Percentiles rank a stretch among this genome's conserved stretches.
Evolutionary conservation across 2,113 vertebrate species (phyloP).

Genomic region (Spizaetus ornatus): DNA sequence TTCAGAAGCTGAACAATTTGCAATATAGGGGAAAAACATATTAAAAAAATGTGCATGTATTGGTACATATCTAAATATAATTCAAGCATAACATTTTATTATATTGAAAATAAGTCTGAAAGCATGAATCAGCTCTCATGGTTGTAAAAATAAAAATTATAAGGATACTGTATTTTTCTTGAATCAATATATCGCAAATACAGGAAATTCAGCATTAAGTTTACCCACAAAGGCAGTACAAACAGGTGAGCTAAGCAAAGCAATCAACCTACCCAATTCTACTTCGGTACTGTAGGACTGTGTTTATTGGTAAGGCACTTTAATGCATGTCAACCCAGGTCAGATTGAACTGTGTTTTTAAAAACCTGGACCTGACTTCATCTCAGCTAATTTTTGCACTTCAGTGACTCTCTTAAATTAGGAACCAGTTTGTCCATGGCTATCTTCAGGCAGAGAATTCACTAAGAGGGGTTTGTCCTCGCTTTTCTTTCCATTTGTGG

Average conservation of each 20-base stretch:
- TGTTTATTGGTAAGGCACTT: not conserved
- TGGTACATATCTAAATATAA: not conserved
- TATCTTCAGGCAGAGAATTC: not conserved
- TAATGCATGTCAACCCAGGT: not conserved
- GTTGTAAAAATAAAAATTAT: not conserved
- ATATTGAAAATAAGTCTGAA: not conserved
- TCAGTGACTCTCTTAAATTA: not conserved
- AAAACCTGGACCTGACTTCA: not conserved
- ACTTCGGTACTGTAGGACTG: not conserved
- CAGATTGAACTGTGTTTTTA: not conserved
- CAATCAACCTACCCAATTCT: not conserved
- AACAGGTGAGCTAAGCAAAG: not conserved
- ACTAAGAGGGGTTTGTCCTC: not conserved
- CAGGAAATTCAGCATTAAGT: not conserved
- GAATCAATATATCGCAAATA: not conserved
- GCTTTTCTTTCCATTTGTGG: not conserved
- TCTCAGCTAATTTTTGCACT: not conserved
- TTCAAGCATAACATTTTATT: not conserved
- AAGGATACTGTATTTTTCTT: not conserved
- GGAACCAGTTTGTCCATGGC: not conserved
- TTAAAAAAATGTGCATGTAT: not conserved
- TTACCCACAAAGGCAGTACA: not conserved
- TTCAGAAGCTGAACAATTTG: not conserved
- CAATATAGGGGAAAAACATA: not conserved
- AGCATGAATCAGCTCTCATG: rapidly evolving